These are phyloP conservation scores for Zaprionus ornatus DNA, from an alignment of 1,140 invertebrate genomes.

Conservation along the genomic window DNA sequence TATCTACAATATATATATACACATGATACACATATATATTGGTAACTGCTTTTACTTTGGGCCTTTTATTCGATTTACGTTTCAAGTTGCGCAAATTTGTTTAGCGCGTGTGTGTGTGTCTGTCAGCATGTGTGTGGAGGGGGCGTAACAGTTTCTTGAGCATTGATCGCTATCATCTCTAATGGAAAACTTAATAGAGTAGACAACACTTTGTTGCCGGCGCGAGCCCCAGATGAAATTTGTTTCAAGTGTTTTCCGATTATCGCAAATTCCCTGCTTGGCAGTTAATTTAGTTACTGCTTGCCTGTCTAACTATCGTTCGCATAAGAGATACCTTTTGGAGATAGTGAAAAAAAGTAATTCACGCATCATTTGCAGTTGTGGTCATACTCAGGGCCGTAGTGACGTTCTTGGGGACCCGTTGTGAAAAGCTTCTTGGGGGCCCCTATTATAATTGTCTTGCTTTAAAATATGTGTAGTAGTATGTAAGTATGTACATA, in stretches of 20 bases:
- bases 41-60: conserved; percentile 78
- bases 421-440: too few species aligned
- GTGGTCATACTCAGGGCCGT: too few species aligned
- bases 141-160: conserved; percentile 33
- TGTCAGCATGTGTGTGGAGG: conserved; percentile 22
- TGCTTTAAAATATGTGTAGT: too few species aligned
- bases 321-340: background rate
- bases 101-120: conserved; percentile 34
- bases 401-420: too few species aligned
- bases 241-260: conserved; percentile 40
- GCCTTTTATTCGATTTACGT: conserved; percentile 81
- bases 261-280: conserved; percentile 29
- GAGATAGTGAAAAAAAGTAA: background rate
- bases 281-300: conserved; percentile 33
- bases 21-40: conserved; percentile 37
- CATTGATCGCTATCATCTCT: conserved; percentile 65
- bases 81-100: conserved; percentile 63
- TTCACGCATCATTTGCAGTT: background rate
- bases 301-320: conserved; percentile 7
- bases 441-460: too few species aligned
- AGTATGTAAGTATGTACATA: too few species aligned
- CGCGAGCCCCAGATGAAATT: conserved; percentile 24
- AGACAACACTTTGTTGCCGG: conserved; percentile 41
- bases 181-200: conserved; percentile 78
- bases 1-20: background rate